Base-by-base conservation (phyloP, 2,888 invertebrate species). In the Gryllus longicercus region DNA sequence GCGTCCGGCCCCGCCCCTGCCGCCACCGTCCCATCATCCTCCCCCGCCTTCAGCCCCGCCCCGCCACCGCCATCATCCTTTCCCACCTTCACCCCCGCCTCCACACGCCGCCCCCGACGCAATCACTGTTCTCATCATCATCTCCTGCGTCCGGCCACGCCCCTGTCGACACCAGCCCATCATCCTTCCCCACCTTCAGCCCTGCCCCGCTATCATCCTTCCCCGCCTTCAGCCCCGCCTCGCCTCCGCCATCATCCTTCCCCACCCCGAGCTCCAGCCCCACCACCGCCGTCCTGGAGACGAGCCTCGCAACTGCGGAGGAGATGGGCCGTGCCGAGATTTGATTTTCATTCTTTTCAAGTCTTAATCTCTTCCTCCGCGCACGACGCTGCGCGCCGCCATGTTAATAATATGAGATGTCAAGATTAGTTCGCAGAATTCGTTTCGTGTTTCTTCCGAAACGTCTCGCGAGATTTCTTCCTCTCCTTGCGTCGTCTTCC, bases 291-390 rank as follows among this genome's bases (percentile, higher is more conserved):
- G 14, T 25, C 11, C 75, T 5, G 23, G 75, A 25, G 23, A 77
- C 77, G 77, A 77, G 76, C 21, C 38, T 76, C 38, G 14, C 14
- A 12, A 21, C 76, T 25, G 76, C 25, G 76, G 76, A 74, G 76
- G 76, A 75, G 79, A 75, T 75, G 75, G 21, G 8, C 49, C 79
- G 50, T 51, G 77, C 38, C 50, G 16, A 79, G 79, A 79, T 79
- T 79, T 79, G 79, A 79, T 79, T 79, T 79, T 77, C 77, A 79
- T 79, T 76, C 77, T 74, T 76, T 76, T 38, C 38, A 74, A 23
- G 25, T 51, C 77, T 49, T 76, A 25, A 63, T 76, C 79, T 23
- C 77, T 74, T 79, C 77, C 49, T 77, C 49, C 50, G 38, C 38
- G 38, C 38, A 38, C 38, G 38, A 4, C 38, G 50, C 74, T 49